These are phyloP conservation scores for Hydrophis major DNA, from an alignment of 2,797 vertebrate genomes.

Conservation along the genomic window DNA sequence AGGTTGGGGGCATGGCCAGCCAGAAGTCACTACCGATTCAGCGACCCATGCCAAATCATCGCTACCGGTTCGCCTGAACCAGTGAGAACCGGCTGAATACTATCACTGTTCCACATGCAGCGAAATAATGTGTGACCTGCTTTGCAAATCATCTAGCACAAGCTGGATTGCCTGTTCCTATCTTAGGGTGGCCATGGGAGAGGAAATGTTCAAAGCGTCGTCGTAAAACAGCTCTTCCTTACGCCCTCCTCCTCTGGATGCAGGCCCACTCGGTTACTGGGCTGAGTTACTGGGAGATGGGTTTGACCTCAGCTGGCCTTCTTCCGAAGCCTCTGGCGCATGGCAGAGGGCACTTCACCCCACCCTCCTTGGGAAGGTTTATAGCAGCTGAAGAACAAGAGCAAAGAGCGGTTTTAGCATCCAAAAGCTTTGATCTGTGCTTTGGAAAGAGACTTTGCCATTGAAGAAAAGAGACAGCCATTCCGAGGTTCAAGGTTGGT, in stretches of 20 bases:
- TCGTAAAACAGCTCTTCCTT: neutral
- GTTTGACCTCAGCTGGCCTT: too few species aligned
- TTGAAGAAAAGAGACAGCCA: neutral
- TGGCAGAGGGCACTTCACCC: neutral
- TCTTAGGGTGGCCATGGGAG: neutral
- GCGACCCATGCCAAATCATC: too few species aligned
- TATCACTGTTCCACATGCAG: neutral
- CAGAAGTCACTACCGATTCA: too few species aligned
- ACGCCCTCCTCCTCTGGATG: neutral
- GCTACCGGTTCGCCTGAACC: too few species aligned
- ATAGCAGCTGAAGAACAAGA: neutral
- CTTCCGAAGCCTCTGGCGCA: neutral
- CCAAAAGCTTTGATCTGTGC: conserved; percentile 57
- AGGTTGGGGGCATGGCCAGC: too few species aligned
- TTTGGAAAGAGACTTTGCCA: neutral
- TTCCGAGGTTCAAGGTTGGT: neutral
- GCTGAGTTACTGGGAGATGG: neutral
- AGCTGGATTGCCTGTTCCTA: neutral
- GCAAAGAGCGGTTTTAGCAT: neutral
- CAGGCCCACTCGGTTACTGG: neutral
- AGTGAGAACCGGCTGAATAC: too few species aligned
- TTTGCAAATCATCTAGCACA: neutral
- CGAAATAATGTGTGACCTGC: neutral
- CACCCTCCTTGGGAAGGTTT: too few species aligned
- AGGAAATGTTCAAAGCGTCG: neutral